Evolutionary conservation across 1,140 invertebrate genomes (phyloP).

Genomic region (Colletes latitarsis): DNA sequence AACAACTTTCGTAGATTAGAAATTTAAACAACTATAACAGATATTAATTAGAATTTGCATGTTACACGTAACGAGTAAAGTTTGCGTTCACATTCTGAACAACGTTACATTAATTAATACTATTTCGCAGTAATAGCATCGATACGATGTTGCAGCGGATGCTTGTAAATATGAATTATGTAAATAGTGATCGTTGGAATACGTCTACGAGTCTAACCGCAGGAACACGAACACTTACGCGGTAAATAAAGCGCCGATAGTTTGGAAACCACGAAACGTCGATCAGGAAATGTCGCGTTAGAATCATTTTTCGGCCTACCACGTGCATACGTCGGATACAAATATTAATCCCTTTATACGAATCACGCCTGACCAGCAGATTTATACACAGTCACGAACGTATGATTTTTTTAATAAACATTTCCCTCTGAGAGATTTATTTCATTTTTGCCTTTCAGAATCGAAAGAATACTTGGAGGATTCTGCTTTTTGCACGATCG

Average conservation of each 20-base stretch:
- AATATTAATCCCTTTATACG: too few species aligned
- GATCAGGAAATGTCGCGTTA: too few species aligned
- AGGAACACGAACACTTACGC: too few species aligned
- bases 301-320: too few species aligned
- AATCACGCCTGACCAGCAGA: too few species aligned
- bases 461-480: conserved; percentile 81
- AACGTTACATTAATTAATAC: conserved; percentile 6
- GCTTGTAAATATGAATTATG: neutral
- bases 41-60: neutral
- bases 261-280: too few species aligned
- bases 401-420: too few species aligned
- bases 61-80: neutral
- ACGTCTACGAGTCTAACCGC: too few species aligned
- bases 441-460: conserved; percentile 50
- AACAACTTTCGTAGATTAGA: neutral
- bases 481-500: conserved; percentile 90
- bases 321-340: too few species aligned
- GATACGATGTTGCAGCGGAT: too few species aligned
- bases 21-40: neutral
- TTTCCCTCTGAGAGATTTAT: neutral
- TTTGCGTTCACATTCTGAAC: neutral
- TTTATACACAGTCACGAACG: neutral
- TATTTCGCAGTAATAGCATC: neutral
- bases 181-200: neutral
- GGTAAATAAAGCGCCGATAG: too few species aligned